Percentiles rank a stretch among this genome's conserved stretches.
Evolutionary conservation across 2,113 vertebrate species (phyloP).

Genomic region (Eretmochelys imbricata): DNA sequence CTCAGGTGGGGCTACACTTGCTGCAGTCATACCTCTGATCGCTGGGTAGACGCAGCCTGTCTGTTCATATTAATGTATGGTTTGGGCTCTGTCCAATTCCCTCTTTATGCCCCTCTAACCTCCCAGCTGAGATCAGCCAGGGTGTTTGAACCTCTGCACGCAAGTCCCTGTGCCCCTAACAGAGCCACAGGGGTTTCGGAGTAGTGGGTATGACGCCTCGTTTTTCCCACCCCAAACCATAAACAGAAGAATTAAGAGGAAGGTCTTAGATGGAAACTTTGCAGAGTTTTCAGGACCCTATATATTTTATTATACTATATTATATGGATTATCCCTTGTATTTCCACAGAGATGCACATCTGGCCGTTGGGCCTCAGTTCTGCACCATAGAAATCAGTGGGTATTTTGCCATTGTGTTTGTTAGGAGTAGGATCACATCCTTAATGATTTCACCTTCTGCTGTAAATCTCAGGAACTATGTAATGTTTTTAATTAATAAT

Average conservation of each 20-base stretch:
- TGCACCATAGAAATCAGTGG: background rate
- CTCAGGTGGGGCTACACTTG: background rate
- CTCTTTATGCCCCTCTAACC: background rate
- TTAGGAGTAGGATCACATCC: background rate
- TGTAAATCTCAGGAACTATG: background rate
- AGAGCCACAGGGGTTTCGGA: background rate
- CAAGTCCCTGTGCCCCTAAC: background rate
- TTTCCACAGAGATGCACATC: background rate
- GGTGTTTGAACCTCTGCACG: background rate
- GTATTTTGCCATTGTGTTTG: background rate
- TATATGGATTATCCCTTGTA: background rate
- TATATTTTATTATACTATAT: too few species aligned
- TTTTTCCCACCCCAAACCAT: background rate
- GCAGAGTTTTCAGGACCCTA: background rate
- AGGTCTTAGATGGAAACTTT: background rate
- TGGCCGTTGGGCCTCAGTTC: background rate
- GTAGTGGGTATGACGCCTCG: background rate
- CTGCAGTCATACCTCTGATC: background rate
- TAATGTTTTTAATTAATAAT: background rate
- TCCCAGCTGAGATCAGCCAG: background rate
- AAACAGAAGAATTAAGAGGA: background rate
- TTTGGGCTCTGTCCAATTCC: background rate
- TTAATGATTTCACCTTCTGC: background rate
- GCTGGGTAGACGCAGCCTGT: background rate
- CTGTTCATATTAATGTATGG: background rate